Percentiles rank a stretch among this genome's conserved stretches.
phyloP scores from a whole-genome alignment of 2,888 invertebrate species.

The Catocala nupta region DNA sequence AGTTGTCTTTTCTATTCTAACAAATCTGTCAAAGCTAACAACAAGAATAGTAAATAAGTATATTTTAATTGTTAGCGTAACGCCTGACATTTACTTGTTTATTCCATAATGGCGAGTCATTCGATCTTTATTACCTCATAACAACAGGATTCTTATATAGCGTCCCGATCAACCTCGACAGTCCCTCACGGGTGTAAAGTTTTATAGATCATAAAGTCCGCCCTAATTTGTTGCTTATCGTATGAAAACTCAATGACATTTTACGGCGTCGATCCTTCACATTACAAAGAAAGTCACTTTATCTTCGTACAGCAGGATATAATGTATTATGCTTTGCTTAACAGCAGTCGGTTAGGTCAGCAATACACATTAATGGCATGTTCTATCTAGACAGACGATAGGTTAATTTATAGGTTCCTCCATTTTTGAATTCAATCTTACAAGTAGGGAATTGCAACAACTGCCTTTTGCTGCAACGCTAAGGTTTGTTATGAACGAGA shows the following conservation, averaged over 20 bases:
- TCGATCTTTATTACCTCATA: slow-evolving; percentile 27
- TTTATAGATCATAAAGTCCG: slow-evolving; percentile 60
- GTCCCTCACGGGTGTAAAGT: slow-evolving; percentile 50
- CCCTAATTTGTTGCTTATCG: slow-evolving; percentile 57
- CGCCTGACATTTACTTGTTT: not conserved
- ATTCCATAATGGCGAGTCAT: slow-evolving; percentile 15
- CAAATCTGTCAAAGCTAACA: too few relatives aligned
- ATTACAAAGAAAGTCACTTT: slow-evolving; percentile 24
- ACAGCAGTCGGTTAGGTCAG: too few relatives aligned
- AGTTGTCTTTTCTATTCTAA: too few relatives aligned
- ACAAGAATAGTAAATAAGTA: too few relatives aligned
- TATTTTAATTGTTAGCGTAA: not conserved
- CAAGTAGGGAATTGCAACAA: too few relatives aligned
- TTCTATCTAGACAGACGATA: too few relatives aligned
- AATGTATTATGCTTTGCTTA: not conserved
- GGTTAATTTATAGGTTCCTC: too few relatives aligned
- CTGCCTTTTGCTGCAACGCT: too few relatives aligned
- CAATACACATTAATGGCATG: too few relatives aligned
- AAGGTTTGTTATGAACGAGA: too few relatives aligned
- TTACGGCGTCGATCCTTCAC: slow-evolving; percentile 42
- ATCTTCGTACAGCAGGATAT: not conserved
- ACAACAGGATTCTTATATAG: slow-evolving; percentile 20
- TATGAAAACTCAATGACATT: slow-evolving; percentile 50
- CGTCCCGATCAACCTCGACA: slow-evolving; percentile 32
- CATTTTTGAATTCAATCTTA: too few relatives aligned